phyloP scores from a whole-genome alignment of 2,113 vertebrate species.

The Craseonycteris thonglongyai region DNA sequence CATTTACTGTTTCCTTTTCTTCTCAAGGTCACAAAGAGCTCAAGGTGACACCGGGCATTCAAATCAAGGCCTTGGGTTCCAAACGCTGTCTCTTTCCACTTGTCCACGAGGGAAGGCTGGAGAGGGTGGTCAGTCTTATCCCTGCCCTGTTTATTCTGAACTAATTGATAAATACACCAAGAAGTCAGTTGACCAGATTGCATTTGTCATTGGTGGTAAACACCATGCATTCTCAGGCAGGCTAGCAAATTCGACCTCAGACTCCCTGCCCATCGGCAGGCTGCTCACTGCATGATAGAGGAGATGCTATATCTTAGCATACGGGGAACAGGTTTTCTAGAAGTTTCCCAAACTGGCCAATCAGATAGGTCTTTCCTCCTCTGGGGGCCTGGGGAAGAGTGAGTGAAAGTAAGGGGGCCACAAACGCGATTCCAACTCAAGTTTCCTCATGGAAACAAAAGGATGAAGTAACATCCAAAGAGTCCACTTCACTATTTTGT shows the following conservation, averaged over 20 bases:
- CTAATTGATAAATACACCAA: not conserved
- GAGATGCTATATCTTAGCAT: accelerated
- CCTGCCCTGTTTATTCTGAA: not conserved
- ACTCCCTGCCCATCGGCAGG: accelerated
- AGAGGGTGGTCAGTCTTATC: not conserved
- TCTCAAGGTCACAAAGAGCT: not conserved
- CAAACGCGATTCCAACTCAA: not conserved
- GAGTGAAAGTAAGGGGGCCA: not conserved
- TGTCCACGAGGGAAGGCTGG: too few species aligned
- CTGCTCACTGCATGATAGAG: accelerated
- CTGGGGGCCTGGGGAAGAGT: accelerated
- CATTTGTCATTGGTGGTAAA: not conserved
- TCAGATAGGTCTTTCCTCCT: not conserved
- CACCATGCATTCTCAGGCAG: not conserved
- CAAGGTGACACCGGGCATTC: not conserved
- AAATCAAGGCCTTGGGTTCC: not conserved
- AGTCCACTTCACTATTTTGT: not conserved
- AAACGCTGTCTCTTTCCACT: not conserved
- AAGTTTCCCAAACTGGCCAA: not conserved
- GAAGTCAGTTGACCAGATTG: not conserved
- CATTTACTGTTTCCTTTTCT: not conserved
- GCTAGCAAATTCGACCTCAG: accelerated
- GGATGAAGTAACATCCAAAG: too few species aligned
- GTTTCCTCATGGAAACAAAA: not conserved
- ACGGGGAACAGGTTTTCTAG: not conserved